Evolutionary conservation across 2,888 invertebrate species (phyloP).

Genomic region (Meta bourneti): DNA sequence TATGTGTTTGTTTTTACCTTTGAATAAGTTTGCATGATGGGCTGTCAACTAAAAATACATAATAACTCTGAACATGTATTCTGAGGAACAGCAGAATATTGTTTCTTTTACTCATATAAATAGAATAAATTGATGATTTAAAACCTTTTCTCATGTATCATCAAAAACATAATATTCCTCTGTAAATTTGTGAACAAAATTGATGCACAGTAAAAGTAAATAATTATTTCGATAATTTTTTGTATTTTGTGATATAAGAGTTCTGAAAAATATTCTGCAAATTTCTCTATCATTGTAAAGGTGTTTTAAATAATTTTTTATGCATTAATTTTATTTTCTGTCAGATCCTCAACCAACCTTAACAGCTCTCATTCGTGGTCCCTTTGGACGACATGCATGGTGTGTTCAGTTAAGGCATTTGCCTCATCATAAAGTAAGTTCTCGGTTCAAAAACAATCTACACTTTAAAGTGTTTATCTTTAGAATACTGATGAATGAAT

Average conservation of each 20-base stretch:
- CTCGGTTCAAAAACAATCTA: background rate
- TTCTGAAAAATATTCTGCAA: background rate
- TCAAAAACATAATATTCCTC: too few species aligned
- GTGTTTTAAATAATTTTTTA: background rate
- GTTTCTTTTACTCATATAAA: too few species aligned
- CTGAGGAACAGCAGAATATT: too few species aligned
- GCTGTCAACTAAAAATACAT: too few species aligned
- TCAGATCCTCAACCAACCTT: constrained; percentile 95
- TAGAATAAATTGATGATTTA: too few species aligned
- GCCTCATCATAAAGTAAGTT: constrained; percentile 86
- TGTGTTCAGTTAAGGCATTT: constrained; percentile 92
- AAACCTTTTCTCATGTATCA: too few species aligned
- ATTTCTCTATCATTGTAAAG: background rate
- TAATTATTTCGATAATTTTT: background rate
- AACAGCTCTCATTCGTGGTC: constrained; percentile 92
- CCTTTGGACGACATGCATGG: constrained; percentile 97
- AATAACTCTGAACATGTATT: too few species aligned
- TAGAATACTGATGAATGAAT: background rate
- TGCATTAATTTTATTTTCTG: background rate
- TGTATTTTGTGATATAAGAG: background rate
- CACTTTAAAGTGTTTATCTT: background rate
- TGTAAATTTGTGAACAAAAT: too few species aligned
- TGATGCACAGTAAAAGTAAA: too few species aligned
- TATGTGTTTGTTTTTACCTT: too few species aligned
- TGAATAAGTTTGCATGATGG: too few species aligned